A percentile compares a stretch with the other conserved stretches of the same genome.
Conservation (phyloP, 2,113 vertebrate species). For the Lagopus muta region DNA sequence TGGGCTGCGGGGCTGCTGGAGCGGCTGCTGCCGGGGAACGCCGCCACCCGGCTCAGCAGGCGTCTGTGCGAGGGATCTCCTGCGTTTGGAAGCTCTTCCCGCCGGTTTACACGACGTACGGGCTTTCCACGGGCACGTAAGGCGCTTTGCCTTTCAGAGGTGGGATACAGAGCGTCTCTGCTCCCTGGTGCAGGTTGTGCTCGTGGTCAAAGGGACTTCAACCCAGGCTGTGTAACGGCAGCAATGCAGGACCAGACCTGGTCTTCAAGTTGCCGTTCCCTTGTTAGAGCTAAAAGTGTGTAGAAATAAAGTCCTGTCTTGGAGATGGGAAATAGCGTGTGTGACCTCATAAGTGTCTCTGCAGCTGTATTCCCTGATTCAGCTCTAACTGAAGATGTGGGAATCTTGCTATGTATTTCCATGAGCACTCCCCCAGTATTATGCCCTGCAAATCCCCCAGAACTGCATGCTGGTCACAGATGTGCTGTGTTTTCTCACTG, state of each 20-base stretch:
- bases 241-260: not conserved
- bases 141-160: not conserved
- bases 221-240: not conserved
- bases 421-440: not conserved
- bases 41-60: rapidly evolving
- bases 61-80: not conserved
- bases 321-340: not conserved
- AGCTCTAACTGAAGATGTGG: not conserved
- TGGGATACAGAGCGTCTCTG: not conserved
- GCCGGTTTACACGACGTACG: not conserved
- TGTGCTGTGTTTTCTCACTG: not conserved
- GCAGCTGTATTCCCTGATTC: not conserved
- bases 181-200: not conserved
- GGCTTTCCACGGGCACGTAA: not conserved
- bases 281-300: not conserved
- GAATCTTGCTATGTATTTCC: not conserved
- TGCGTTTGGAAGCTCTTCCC: not conserved
- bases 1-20: not conserved
- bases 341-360: not conserved
- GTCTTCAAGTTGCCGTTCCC: not conserved
- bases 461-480: not conserved
- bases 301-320: not conserved
- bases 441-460: not conserved
- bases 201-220: not conserved
- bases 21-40: not conserved